Conservation (phyloP, 2,113 vertebrate species). For the Porphyrio hochstetteri region DNA sequence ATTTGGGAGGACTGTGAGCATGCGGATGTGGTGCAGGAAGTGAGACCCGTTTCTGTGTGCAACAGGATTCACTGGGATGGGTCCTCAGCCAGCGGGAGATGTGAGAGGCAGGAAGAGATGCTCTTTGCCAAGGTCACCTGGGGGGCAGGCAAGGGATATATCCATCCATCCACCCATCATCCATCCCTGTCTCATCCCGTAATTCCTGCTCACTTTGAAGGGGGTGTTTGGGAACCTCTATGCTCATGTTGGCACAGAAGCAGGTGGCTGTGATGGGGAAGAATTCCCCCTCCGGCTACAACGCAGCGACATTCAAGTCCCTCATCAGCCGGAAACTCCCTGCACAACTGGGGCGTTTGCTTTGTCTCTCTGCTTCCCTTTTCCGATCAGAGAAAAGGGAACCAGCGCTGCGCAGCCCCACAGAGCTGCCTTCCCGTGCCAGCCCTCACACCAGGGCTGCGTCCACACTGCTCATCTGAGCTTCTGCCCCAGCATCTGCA, state of each 20-base stretch:
- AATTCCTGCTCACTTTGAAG: background rate
- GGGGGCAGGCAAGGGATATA: background rate
- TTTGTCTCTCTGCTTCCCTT: slow-evolving; percentile 32
- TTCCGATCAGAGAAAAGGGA: background rate
- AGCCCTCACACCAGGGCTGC: accelerated
- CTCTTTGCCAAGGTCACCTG: slow-evolving; percentile 4
- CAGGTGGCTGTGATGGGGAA: background rate
- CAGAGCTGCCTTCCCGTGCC: background rate
- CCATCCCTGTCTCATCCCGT: background rate
- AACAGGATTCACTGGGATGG: background rate
- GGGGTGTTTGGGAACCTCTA: background rate
- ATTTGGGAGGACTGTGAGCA: background rate
- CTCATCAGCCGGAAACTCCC: background rate
- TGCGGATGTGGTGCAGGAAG: background rate
- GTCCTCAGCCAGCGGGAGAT: background rate
- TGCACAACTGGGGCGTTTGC: background rate
- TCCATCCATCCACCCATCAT: background rate
- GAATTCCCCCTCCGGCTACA: background rate
- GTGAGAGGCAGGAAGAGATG: slow-evolving; percentile 31
- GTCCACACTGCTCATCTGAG: accelerated
- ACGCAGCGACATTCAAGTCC: background rate
- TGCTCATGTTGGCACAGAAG: background rate
- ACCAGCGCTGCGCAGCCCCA: background rate
- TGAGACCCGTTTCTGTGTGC: background rate
- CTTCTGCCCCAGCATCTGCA: background rate